Base-by-base conservation (phyloP, 2,888 invertebrate genomes). In the Pogonocherus hispidulus region DNA sequence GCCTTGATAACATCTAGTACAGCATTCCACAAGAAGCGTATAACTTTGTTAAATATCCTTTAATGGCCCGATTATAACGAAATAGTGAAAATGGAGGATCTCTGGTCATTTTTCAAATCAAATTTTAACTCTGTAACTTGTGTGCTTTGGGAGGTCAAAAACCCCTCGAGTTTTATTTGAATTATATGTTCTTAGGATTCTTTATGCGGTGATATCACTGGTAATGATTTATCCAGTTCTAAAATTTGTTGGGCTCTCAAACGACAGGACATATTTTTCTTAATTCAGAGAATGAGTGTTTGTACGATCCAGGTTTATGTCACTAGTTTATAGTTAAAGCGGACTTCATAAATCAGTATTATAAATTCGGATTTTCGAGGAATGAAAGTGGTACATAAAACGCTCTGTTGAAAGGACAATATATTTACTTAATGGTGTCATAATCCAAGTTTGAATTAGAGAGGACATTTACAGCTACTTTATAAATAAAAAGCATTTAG, bases 1-100 rank as follows among this genome's bases (percentile, higher is more conserved):
- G 32, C 46, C 41, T 14, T 49, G 75, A 76, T 76, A 62, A 35
- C 63, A 75, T 75, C 75, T 68, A 57, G 51, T 46, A 62, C 54
- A 63, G 67, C 70, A 72, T 72, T 70, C 67, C 65, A 16, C 8
- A 51, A 47, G 46, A 56, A 37, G 41, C 41, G 51, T 67, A 63
- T 49, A 60, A 59, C 16, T 59, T 69, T 66, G 63, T 69, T 69
- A 68, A 64, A 67, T 63, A 57, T 16, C 62, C 56, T 32, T 67
- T 66, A 71, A 64, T 70, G 62, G 70, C 37, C 54, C 47, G 23
- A 62, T 66, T 66, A 66, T 54, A 49, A 47, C 16, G 55, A 66
- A 19, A 51, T 62, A 47, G 37, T 35, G 55, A 19, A 41, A 55
- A 20, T 37, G 8, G 23, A 27, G 23, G 11, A 20, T 27, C 37